Percentiles rank a stretch among this genome's conserved stretches.
Conservation (phyloP, 2,113 vertebrate species). For the Apodemus sylvaticus region DNA sequence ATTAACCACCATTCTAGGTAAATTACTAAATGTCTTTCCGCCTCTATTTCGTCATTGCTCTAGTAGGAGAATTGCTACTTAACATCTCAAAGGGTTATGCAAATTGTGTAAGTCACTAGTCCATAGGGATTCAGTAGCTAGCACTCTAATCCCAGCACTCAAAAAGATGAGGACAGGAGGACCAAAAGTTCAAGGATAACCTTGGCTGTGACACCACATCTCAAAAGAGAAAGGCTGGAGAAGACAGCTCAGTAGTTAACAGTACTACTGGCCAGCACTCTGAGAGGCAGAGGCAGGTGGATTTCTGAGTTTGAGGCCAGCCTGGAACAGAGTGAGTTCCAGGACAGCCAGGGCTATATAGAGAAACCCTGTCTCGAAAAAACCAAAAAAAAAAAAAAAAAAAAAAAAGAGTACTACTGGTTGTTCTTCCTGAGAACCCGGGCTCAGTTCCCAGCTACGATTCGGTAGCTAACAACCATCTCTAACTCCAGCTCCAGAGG, state of each 20-base stretch:
- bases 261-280: neutral
- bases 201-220: neutral
- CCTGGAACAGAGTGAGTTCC: too few relatives aligned
- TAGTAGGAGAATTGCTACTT: neutral
- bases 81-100: slow-evolving; percentile 24
- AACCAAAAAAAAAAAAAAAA: too few relatives aligned
- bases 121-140: neutral
- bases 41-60: slow-evolving; percentile 10
- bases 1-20: neutral
- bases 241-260: neutral
- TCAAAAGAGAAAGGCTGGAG: neutral
- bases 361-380: too few relatives aligned
- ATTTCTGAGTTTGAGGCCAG: too few relatives aligned
- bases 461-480: neutral
- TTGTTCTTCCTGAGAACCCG: neutral
- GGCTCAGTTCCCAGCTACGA: neutral
- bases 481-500: neutral
- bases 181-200: neutral
- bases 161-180: neutral
- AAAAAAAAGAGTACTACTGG: neutral
- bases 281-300: too few relatives aligned
- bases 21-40: neutral
- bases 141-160: neutral
- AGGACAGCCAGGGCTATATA: too few relatives aligned
- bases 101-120: neutral